Base-by-base conservation (phyloP, 1,140 invertebrate species). In the Coelopa frigida region DNA sequence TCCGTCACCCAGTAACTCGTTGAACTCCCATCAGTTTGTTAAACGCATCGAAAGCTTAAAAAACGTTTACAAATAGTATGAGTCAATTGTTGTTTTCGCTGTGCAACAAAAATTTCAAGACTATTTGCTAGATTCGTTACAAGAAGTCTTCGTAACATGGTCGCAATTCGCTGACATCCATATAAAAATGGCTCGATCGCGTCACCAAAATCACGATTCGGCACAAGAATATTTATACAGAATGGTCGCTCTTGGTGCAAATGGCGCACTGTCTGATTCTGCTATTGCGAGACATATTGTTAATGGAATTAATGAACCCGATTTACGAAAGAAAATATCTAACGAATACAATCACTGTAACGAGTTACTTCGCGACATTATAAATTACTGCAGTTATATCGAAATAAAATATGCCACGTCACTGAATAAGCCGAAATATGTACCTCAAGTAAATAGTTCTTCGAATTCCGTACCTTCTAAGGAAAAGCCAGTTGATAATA, bases 361-460 rank as follows among this genome's bases (percentile, higher is more conserved):
- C 17, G 31, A 17, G 12, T 5, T 33, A 11, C 12, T 31, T n/a
- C 14, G 24, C 31, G 10, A 42, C n/a, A 42, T 24, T 32, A 43
- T 43, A 17, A 43, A 18, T 32, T 43, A 27, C 14, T 27, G 26
- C 17, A 43, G n/a, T 18, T 43, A 43, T 17, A 43, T 31, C 11
- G 41, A 43, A 5, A 20, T 43, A 15, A 44, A 32, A 31, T 22
- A 32, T 18, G 14, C 42, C 20, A 20, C 42, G 20, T 14, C 18
- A 10, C 14, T 14, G 14, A 29, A 29, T 29, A 14, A 29, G 14
- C 8, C 8, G 27, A 29, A 29, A 29, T 10, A 29, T 29, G 27
- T 29, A 14, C 8, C 27, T 29, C 27, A 14, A 14, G 27, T 10
- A 29, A 14, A 29, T 14, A 29, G 27, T 14, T 29, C 27, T 10